Conservation (phyloP, 1,140 invertebrate genomes). For the Cyrtorhinus lividipennis region DNA sequence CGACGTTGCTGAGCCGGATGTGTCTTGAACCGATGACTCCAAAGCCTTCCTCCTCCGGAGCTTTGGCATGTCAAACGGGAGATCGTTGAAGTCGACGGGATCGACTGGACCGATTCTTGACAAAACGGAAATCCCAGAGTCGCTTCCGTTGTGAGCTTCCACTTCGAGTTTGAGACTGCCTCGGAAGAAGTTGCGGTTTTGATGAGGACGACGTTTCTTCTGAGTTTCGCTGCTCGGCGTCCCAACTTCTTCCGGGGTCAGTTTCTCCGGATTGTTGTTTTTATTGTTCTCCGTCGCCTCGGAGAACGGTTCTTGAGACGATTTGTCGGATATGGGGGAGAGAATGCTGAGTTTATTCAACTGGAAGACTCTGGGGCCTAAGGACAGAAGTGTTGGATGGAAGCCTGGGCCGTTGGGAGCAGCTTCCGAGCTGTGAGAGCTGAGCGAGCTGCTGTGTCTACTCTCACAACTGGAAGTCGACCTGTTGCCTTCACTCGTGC, state of each 20-base stretch:
- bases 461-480: slow-evolving; percentile 67
- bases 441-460: slow-evolving; percentile 54
- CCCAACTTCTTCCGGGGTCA: slow-evolving; percentile 34
- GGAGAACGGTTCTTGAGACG: slow-evolving; percentile 67
- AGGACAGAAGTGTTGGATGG: slow-evolving; percentile 31
- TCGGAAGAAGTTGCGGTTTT: slow-evolving; percentile 62
- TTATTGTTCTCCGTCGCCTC: slow-evolving; percentile 62
- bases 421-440: slow-evolving; percentile 71
- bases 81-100: slow-evolving; percentile 46
- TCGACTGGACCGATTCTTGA: slow-evolving; percentile 30
- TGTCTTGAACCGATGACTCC: slow-evolving; percentile 27
- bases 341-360: slow-evolving; percentile 63
- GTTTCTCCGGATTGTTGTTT: slow-evolving; percentile 59
- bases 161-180: slow-evolving; percentile 46
- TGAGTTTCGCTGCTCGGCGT: neutral
- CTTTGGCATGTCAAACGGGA: slow-evolving; percentile 85
- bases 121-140: slow-evolving; percentile 71
- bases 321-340: slow-evolving; percentile 78
- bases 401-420: slow-evolving; percentile 29
- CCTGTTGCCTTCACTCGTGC: slow-evolving; percentile 64
- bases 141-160: slow-evolving; percentile 60
- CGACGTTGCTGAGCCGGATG: slow-evolving; percentile 52
- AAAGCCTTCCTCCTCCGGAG: slow-evolving; percentile 41
- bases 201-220: slow-evolving; percentile 43
- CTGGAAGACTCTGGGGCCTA: slow-evolving; percentile 30